Evolutionary conservation across 2,113 vertebrate species (phyloP), one percentile per base, ranked within the genome.

Genomic region (Marmota monax): DNA sequence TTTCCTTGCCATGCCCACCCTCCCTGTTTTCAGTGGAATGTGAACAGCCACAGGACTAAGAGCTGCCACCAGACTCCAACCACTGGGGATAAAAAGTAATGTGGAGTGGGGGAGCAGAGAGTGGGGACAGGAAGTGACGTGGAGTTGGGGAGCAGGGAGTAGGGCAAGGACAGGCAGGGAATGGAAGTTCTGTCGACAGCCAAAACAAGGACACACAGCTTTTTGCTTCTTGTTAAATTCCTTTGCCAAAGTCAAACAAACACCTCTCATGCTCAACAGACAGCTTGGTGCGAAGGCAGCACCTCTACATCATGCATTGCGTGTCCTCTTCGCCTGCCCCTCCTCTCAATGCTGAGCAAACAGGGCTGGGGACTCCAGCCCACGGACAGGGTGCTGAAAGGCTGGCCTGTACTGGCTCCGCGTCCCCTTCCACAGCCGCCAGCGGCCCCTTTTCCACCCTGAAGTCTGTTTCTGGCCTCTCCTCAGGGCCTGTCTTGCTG

Each of bases 231-330:
- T 93, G 97, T 96, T 83, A 58, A 90, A 76, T 98, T 97, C 96
- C 93, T 98, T 98, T 98, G 98, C 98, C 99, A 98, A 98, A 97
- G 70, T 98, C 96, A 98, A 98, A 97, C 98, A 98, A 97, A 98
- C 90, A 96, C 97, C 98, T 96, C 94, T 98, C 99, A 99, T 99
- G 99, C 99, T 98, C 97, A 98, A 96, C 98, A 97, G 97, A 98
- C 98, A 98, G 97, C 48, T 51, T 12, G 12, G 45, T 82, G 98
- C 92, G 94, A 98, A 98, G 98, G 98, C 97, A 98, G 98, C 97
- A 96, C 96, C 95, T 98, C 98, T 98, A 97, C 95, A 80, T 98
- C 98, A 99, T 99, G 98, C 99, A 99, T 98, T 98, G 96, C 96
- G 53, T 97, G 95, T 96, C 87, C 58, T 37, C 83, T 88, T 77